Evolutionary conservation across 2,888 invertebrate species (phyloP).

Genomic region (Physocephala rufipes): DNA sequence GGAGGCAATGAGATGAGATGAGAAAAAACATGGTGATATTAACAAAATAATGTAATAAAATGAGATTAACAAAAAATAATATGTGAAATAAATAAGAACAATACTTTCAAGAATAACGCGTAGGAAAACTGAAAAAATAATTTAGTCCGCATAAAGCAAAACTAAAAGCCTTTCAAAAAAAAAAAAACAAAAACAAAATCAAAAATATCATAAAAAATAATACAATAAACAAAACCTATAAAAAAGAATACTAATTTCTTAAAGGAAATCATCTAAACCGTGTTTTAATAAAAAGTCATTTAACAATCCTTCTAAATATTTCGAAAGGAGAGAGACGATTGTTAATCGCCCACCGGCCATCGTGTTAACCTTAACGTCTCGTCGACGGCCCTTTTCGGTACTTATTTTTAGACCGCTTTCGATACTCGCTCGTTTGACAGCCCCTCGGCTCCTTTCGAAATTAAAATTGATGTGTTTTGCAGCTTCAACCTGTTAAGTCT

Average conservation of each 20-base stretch:
- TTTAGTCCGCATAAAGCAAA: too few relatives aligned
- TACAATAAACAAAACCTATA: too few relatives aligned
- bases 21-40: not conserved
- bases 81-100: not conserved
- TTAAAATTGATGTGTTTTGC: not conserved
- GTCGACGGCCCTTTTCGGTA: too few relatives aligned
- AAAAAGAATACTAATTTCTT: too few relatives aligned
- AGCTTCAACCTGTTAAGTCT: not conserved
- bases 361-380: too few relatives aligned
- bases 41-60: slow-evolving; percentile 7
- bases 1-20: not conserved
- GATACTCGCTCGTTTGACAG: too few relatives aligned
- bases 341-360: too few relatives aligned
- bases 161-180: not conserved
- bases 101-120: not conserved
- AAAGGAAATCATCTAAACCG: too few relatives aligned
- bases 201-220: not conserved
- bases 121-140: not conserved
- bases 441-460: too few relatives aligned
- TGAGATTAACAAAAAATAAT: not conserved
- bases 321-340: not conserved
- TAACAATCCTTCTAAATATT: not conserved
- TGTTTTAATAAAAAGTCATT: too few relatives aligned
- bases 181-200: not conserved
- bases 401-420: too few relatives aligned